Evolutionary conservation across 2,113 vertebrate species (phyloP).

Genomic region (Boulengeromyrus knoepffleri): DNA sequence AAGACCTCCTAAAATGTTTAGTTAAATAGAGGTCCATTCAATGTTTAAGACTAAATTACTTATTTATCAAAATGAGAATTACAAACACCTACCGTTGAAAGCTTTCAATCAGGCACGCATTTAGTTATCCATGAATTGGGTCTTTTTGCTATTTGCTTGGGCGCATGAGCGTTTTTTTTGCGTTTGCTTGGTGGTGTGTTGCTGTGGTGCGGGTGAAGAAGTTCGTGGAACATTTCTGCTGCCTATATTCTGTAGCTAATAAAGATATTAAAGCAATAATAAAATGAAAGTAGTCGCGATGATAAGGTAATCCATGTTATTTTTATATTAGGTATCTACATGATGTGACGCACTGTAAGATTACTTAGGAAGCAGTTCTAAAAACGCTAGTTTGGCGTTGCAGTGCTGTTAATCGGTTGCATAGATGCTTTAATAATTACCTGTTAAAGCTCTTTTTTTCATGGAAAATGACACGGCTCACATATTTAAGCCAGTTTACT

Average conservation of each 20-base stretch:
- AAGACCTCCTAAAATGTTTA: background rate
- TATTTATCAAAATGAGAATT: background rate
- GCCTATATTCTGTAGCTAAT: background rate
- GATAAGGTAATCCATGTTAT: slow-evolving; percentile 54
- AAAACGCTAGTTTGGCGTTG: background rate
- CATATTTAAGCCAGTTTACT: background rate
- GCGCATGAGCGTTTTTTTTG: background rate
- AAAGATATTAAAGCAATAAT: background rate
- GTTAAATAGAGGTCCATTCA: background rate
- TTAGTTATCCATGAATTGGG: background rate
- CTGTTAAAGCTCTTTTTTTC: background rate
- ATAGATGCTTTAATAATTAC: background rate
- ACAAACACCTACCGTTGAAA: background rate
- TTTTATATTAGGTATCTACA: background rate
- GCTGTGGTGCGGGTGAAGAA: background rate
- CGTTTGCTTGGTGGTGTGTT: background rate
- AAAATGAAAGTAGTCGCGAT: slow-evolving; percentile 67
- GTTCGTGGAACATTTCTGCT: background rate
- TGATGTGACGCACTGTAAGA: background rate
- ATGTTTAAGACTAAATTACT: background rate
- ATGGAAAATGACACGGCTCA: background rate
- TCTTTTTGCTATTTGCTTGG: background rate
- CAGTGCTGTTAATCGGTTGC: background rate
- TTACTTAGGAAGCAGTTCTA: background rate
- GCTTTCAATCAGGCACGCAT: background rate